phyloP scores from a whole-genome alignment of 2,888 invertebrate species.

The Folsomia candida region DNA sequence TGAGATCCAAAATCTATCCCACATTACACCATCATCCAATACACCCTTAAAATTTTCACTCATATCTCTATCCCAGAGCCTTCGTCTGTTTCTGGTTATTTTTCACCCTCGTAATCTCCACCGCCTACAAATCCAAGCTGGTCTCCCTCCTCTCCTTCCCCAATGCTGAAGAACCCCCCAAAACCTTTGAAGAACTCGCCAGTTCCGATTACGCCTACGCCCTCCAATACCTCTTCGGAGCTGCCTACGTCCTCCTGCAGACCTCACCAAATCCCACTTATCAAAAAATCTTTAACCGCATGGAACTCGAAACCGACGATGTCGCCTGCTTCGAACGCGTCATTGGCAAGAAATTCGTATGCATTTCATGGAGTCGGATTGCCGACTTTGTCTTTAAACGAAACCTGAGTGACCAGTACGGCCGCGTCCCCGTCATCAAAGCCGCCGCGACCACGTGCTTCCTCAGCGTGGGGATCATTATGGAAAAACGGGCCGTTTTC shows the following conservation, averaged over 20 bases:
- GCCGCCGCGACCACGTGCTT: constrained; percentile 5
- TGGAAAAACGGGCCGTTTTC: constrained; percentile 23
- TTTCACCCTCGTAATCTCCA: constrained; percentile 27
- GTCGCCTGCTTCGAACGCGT: constrained; percentile 25
- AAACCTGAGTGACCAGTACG: constrained; percentile 27
- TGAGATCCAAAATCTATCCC: too few species aligned
- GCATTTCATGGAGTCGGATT: constrained; percentile 26
- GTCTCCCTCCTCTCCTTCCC: constrained; percentile 38
- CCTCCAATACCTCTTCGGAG: constrained; percentile 37
- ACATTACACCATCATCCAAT: too few species aligned
- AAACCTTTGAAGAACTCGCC: constrained; percentile 34
- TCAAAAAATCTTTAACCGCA: constrained; percentile 27
- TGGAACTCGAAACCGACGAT: constrained; percentile 27
- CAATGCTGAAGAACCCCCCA: constrained; percentile 26
- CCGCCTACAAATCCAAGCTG: constrained; percentile 41
- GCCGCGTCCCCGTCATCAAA: constrained; percentile 15
- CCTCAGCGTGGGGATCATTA: constrained; percentile 8
- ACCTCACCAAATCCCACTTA: constrained; percentile 35
- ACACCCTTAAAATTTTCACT: too few species aligned
- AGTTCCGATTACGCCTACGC: constrained; percentile 28
- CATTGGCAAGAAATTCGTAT: constrained; percentile 13
- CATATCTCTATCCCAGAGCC: constrained; percentile 7
- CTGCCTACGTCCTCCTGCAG: constrained; percentile 32
- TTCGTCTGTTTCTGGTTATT: constrained; percentile 34
- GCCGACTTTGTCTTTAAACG: constrained; percentile 22